Evolutionary conservation across 2,888 invertebrate genomes (phyloP).

Genomic region (Gymnoscelis rufifasciata): DNA sequence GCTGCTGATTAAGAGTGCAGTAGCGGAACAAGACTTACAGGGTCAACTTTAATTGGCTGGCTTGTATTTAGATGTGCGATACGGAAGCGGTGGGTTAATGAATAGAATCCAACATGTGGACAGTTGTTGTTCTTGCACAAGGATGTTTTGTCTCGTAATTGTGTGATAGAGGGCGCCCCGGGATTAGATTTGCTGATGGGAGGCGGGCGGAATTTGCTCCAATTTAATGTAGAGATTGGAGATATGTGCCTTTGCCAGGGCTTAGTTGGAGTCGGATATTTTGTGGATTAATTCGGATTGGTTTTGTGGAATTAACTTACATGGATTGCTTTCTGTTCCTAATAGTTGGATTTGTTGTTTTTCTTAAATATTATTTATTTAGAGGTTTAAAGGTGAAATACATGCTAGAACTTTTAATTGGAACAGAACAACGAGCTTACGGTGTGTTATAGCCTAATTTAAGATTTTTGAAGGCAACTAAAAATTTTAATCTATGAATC

Average conservation of each 20-base stretch:
- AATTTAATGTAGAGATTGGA: slow-evolving; percentile 28
- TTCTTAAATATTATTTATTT: too few relatives aligned
- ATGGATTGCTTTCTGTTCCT: too few relatives aligned
- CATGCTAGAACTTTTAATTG: too few relatives aligned
- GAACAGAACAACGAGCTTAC: too few relatives aligned
- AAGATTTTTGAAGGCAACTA: too few relatives aligned
- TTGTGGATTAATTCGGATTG: slow-evolving; percentile 1
- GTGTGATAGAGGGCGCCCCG: slow-evolving; percentile 43
- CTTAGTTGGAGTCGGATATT: slow-evolving; percentile 6
- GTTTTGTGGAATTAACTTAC: not conserved
- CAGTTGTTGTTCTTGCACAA: slow-evolving; percentile 65
- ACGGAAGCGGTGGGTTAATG: slow-evolving; percentile 56
- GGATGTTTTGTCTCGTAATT: slow-evolving; percentile 62
- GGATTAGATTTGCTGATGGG: slow-evolving; percentile 34
- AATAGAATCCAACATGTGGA: slow-evolving; percentile 67
- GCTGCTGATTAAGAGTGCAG: slow-evolving; percentile 73
- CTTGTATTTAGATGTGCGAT: slow-evolving; percentile 72
- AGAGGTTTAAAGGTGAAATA: too few relatives aligned
- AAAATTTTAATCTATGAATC: too few relatives aligned
- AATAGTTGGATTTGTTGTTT: too few relatives aligned
- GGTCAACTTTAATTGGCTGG: slow-evolving; percentile 74
- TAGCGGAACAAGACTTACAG: slow-evolving; percentile 54
- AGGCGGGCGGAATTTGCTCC: slow-evolving; percentile 29
- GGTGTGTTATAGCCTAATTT: too few relatives aligned
- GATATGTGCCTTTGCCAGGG: slow-evolving; percentile 10